Evolutionary conservation across 2,113 vertebrate species (phyloP).

Genomic region (Megatriorchis doriae): DNA sequence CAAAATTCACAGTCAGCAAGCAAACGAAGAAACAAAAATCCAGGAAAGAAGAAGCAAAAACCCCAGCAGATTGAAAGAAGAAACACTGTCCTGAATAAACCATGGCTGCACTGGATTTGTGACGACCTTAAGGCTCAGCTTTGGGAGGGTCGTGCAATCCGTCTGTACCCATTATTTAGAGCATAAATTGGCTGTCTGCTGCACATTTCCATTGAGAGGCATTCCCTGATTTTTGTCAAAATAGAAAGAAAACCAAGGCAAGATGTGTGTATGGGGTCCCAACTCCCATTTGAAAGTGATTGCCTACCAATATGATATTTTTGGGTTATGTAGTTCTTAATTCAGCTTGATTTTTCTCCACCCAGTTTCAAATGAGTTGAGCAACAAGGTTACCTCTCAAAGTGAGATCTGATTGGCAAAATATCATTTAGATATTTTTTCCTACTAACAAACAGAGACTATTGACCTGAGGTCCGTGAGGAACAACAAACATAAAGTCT

Average conservation of each 20-base stretch:
- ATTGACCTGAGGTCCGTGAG: not conserved
- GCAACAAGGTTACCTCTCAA: not conserved
- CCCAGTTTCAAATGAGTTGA: not conserved
- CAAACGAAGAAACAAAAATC: not conserved
- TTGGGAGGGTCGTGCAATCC: not conserved
- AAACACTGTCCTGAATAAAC: not conserved
- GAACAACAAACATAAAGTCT: not conserved
- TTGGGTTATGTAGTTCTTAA: not conserved
- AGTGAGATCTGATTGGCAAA: not conserved
- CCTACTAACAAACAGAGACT: not conserved
- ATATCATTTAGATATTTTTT: not conserved
- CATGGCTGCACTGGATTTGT: not conserved
- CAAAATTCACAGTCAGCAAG: not conserved
- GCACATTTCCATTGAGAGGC: not conserved
- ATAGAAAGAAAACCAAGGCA: not conserved
- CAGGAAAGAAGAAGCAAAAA: not conserved
- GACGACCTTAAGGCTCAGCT: not conserved
- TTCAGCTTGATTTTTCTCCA: not conserved
- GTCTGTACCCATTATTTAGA: not conserved
- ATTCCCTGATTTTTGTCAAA: not conserved
- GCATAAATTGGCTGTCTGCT: not conserved
- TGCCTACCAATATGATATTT: not conserved
- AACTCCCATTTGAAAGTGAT: not conserved
- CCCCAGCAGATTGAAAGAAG: rapidly evolving
- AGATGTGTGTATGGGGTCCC: not conserved